Base-by-base conservation (phyloP, 23 tunicate species). In the Trididemnum clinides region DNA sequence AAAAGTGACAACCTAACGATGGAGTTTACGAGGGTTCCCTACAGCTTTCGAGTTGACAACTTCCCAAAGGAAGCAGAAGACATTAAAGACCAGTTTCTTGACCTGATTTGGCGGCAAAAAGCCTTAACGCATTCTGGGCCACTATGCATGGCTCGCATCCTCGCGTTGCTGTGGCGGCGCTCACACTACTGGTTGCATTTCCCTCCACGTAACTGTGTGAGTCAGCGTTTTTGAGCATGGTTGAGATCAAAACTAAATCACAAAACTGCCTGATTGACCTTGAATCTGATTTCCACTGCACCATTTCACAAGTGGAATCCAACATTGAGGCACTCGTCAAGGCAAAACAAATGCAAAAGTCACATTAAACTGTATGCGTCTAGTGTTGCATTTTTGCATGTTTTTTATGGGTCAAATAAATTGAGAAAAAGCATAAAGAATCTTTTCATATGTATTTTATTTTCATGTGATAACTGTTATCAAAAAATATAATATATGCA, bases 301-400 rank as follows among this genome's bases (percentile, higher is more conserved):
- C 54, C 54, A 7, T 44, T 44, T 44, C 54, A 44, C 10, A 44
- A 44, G 54, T 44, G 54, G 54, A 44, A 44, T 15, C 54, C 12
- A 62, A 62, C 27, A 62, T 62, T 62, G 27, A 62, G 27, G 69
- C 69, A 62, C 69, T 62, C 69, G 69, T 62, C 69, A 62, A 62
- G 69, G 69, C 22, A 62, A 62, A 62, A 62, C 69, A 62, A 62
- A 62, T 62, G 69, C 69, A 62, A 21, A 62, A 62, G 69, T 62
- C 69, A 62, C 69, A 62, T 62, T 62, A 62, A 62, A 22, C 69
- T 62, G 69, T 21, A 62, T 62, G 69, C 69, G 69, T 62, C 27
- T 62, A 21, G 69, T 12, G 69, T 62, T 62, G 69, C 69, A 12
- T 62, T 62, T 62, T 62, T 62, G 23, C 4, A 21, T 62, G 27